Base-by-base conservation (phyloP, 2,888 invertebrate genomes). In the Zaprionus bogoriensis region DNA sequence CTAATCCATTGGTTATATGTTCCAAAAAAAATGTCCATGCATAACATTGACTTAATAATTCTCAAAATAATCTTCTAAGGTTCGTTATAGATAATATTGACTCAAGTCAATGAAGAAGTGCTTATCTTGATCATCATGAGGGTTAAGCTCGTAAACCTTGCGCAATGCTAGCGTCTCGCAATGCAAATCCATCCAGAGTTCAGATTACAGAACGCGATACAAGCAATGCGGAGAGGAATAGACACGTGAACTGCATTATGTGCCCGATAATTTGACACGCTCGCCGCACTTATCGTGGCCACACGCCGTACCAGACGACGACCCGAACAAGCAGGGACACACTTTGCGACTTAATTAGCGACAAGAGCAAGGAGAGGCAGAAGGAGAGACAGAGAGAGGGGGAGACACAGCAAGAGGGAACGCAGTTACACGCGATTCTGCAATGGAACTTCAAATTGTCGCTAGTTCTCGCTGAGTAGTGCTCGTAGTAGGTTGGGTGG, bases 291-390 rank as follows among this genome's bases (percentile, higher is more conserved):
- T 83, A 83, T 80, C 80, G 74, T 52, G 54, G 71, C 59, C 79
- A 74, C 82, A 74, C 74, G 70, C 54, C 79, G 46, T 67, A 74
- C 53, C 67, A 71, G 61, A 69, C 69, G 48, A 36, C 54, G 61
- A 63, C 48, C 57, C 74, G n/a, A n/a, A n/a, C n/a, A 68, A 80
- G 66, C 72, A 67, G 75, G 74, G 79, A 70, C 85, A 84, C 85
- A 82, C 79, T 82, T 84, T 70, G 77, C 71, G 69, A 82, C 85
- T 82, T 82, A 82, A 84, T 82, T 84, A 82, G 80, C n/a, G n/a
- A n/a, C n/a, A 73, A 67, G 65, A 74, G 69, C 55, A 71, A 62
- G 59, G 12, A 64, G 55, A 41, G 48, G 55, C 46, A 28, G 27
- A 28, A 12, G 25, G 2, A 28, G 3, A 7, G 12, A 9, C 6